Conservation (phyloP, 2,888 invertebrate species). For the Erpobdella octoculata region DNA sequence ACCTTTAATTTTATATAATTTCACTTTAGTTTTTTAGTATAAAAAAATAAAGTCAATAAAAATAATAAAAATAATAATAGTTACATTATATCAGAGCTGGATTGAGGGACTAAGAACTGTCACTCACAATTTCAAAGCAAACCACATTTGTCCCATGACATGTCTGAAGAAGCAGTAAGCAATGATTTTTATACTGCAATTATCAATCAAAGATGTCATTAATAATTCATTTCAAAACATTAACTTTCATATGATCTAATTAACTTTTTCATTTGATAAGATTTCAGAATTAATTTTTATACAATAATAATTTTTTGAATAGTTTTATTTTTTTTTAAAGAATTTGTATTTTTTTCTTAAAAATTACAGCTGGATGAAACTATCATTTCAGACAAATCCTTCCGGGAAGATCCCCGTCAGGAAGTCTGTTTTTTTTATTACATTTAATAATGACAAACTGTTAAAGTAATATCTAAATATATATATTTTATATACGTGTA, state of each 20-base stretch:
- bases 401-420: slow-evolving; percentile 92
- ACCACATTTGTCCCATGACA: slow-evolving; percentile 87
- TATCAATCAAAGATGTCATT: no score
- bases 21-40: no score
- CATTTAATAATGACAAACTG: not conserved
- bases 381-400: slow-evolving; percentile 84
- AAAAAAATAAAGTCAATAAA: no score
- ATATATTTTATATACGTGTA: not conserved
- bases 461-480: not conserved
- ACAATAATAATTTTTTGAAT: not conserved
- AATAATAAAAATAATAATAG: not conserved
- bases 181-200: no score
- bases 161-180: slow-evolving; percentile 96
- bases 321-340: not conserved
- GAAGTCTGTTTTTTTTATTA: slow-evolving; percentile 51
- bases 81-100: slow-evolving; percentile 69
- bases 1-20: no score
- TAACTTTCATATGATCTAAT: not conserved
- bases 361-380: slow-evolving; percentile 87
- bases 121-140: slow-evolving; percentile 90
- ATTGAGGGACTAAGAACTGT: slow-evolving; percentile 77
- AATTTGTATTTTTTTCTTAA: not conserved
- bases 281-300: not conserved
- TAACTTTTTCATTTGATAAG: not conserved
- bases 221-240: no score